A percentile compares a stretch with the other conserved stretches of the same genome.
Evolutionary conservation across 2,797 vertebrate genomes (phyloP).

Genomic region (Pseudopleuronectes americanus): DNA sequence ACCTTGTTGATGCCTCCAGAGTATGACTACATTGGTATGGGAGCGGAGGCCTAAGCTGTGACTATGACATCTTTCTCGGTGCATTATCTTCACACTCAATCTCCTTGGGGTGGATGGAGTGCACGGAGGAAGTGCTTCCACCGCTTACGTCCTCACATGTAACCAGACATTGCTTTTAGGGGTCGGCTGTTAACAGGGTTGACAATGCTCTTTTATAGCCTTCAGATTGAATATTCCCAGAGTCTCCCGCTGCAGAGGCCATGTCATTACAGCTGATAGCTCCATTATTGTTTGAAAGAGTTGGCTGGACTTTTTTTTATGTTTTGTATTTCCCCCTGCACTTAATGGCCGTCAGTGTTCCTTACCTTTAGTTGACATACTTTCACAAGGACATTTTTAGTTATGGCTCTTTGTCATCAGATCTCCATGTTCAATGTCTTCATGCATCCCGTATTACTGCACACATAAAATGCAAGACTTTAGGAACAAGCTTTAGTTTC

Average conservation of each 20-base stretch:
- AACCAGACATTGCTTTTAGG: constrained; percentile 87
- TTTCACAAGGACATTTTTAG: constrained; percentile 54
- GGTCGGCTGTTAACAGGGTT: constrained; percentile 82
- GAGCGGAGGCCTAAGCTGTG: constrained; percentile 76
- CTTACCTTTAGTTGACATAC: constrained; percentile 46
- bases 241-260: constrained; percentile 69
- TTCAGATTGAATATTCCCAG: constrained; percentile 85
- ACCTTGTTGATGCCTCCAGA: constrained; percentile 83
- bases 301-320: constrained; percentile 76
- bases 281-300: constrained; percentile 77
- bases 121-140: constrained; percentile 77
- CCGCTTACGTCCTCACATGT: constrained; percentile 80
- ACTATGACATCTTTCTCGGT: constrained; percentile 85
- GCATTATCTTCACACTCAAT: constrained; percentile 87
- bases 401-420: constrained; percentile 29
- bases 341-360: constrained; percentile 65
- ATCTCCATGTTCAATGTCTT: background rate
- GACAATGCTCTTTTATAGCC: constrained; percentile 85
- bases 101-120: constrained; percentile 83
- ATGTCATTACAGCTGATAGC: constrained; percentile 82
- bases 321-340: constrained; percentile 62
- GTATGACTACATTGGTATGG: constrained; percentile 72
- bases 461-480: constrained; percentile 32
- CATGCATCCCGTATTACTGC: constrained; percentile 3
- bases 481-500: constrained; percentile 3